Evolutionary conservation across 2,797 vertebrate genomes (phyloP).

Genomic region (Chloroceryle amazona): DNA sequence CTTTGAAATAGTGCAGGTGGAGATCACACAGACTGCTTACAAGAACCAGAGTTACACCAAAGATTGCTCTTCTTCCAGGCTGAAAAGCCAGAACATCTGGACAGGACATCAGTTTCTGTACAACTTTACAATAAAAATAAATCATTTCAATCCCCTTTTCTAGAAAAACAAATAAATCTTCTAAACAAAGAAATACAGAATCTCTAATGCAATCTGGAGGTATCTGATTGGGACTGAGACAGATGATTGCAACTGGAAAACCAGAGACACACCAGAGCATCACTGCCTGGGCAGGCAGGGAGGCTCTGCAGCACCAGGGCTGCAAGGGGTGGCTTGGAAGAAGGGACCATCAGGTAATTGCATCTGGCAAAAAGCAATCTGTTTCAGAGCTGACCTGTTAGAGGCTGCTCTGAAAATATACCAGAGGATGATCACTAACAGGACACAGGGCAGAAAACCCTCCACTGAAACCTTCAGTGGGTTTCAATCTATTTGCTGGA

Average conservation of each 20-base stretch:
- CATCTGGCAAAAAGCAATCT: background rate
- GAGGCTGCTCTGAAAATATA: background rate
- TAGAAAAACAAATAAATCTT: background rate
- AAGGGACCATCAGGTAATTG: background rate
- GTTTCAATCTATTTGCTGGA: no score
- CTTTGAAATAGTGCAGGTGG: background rate
- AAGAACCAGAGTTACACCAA: background rate
- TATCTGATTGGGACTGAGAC: background rate
- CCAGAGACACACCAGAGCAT: background rate
- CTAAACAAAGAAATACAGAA: background rate
- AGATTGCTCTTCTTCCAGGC: background rate
- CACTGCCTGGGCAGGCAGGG: rapidly evolving
- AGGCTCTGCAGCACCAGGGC: background rate
- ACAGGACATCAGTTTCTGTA: background rate
- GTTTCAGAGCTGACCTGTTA: background rate
- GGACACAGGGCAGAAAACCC: background rate
- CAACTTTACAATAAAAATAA: no score
- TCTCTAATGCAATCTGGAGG: background rate
- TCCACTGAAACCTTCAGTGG: no score
- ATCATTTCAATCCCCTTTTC: background rate
- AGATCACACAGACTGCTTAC: background rate
- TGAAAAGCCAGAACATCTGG: background rate
- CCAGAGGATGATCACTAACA: background rate
- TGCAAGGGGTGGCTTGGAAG: rapidly evolving
- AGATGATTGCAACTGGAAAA: background rate